These are phyloP conservation scores for Sceliomorpha sp. DNA, from an alignment of 2,888 invertebrate species.

Conservation along the genomic window DNA sequence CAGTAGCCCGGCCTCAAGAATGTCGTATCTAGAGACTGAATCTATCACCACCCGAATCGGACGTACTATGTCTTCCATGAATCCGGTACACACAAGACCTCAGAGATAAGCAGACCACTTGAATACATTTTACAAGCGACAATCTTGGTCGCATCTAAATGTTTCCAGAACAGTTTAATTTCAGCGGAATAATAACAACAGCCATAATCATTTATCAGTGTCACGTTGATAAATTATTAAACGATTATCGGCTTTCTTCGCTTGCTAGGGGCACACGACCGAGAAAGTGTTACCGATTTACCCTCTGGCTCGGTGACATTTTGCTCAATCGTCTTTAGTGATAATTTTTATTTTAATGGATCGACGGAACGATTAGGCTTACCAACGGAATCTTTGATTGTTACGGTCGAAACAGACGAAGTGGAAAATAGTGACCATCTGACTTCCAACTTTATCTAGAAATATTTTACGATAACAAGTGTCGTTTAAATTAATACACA, in stretches of 20 bases:
- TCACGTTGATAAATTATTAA: constrained; percentile 6
- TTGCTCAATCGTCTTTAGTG: no score
- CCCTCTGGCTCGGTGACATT: no score
- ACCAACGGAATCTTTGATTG: no score
- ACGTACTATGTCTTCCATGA: constrained; percentile 38
- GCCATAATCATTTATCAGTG: constrained; percentile 20
- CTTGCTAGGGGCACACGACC: no score
- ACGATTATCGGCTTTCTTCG: no score
- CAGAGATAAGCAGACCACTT: constrained; percentile 41
- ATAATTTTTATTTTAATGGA: no score
- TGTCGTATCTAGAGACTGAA: constrained; percentile 55
- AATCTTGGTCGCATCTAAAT: constrained; percentile 25
- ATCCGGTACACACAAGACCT: constrained; percentile 23
- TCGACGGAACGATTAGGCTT: no score
- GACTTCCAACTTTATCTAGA: no score
- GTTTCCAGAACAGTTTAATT: constrained; percentile 35
- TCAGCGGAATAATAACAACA: constrained; percentile 16
- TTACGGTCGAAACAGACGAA: constrained; percentile 6
- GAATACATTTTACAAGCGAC: constrained; percentile 32
- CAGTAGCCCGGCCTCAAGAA: constrained; percentile 60
- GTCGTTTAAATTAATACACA: no score
- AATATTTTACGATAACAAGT: no score
- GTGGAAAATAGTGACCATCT: not conserved
- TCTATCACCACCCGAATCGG: constrained; percentile 54
- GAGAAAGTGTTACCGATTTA: no score